Evolutionary conservation across 2,797 vertebrate genomes (phyloP), one percentile per base, ranked within the genome.

Genomic region (Paedocypris micromegethes): DNA sequence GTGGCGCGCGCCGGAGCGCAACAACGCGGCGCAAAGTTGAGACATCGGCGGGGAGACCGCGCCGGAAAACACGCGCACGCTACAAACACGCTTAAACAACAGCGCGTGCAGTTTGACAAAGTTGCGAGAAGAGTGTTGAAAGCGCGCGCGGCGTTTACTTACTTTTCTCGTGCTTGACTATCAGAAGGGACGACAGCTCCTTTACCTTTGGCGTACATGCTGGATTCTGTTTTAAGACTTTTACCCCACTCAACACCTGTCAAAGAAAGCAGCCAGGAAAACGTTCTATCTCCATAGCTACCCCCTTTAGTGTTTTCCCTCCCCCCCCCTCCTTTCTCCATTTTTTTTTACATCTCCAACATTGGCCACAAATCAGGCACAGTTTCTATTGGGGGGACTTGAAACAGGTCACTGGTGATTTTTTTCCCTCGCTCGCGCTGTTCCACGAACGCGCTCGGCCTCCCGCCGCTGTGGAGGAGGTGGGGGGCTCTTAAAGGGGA

Each of bases 121-220:
- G 88, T 89, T 87, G 79, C 59, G 72, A 78, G 80, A 81, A 80
- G 66, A 84, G 64, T 83, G 64, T 61, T 37, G 59, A 80, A 81
- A 66, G 77, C 42, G 76, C 66, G 43, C 54, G 70, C 65, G 57
- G 75, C 23, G 23, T 83, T 74, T 83, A 93, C 93, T 95, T 93
- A 95, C 93, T 95, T 95, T 90, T 95, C 93, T 83, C 94, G 90
- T 79, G 94, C 94, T 86, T 95, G 94, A 86, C 88, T 92, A 88
- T 96, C 94, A 83, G 93, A 96, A 86, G 93, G 94, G 88, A 94
- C 93, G 76, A 90, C 90, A 80, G 92, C 92, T 91, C 94, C 92
- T 91, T 94, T 94, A 88, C 91, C 91, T 89, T 95, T 96, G 92
- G 89, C 92, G 92, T 94, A 95, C 94, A 96, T 96, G 89, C 89